A percentile compares a stretch with the other conserved stretches of the same genome.
Evolutionary conservation across 2,113 vertebrate species (phyloP).

Genomic region (Xenopus borealis): DNA sequence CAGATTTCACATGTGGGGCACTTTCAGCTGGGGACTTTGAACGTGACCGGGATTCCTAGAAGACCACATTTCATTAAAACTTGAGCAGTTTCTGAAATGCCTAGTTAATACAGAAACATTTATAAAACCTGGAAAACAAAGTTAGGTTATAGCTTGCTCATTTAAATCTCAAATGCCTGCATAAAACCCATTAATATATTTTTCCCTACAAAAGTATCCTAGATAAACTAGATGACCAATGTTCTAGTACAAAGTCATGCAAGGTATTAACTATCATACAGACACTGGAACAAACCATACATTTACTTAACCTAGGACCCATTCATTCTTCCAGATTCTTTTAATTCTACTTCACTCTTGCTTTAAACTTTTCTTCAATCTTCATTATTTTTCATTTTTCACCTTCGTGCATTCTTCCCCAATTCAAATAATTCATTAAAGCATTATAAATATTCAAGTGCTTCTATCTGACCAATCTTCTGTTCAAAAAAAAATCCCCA

Average conservation of each 20-base stretch:
- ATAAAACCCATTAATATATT: slow-evolving; percentile 73
- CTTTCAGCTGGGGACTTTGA: slow-evolving; percentile 88
- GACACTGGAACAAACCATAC: slow-evolving; percentile 92
- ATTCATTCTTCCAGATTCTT: slow-evolving; percentile 99
- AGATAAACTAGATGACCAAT: slow-evolving; percentile 81
- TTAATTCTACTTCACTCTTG: slow-evolving; percentile 97
- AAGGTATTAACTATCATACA: slow-evolving; percentile 87
- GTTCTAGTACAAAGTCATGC: slow-evolving; percentile 80
- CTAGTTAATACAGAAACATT: slow-evolving; percentile 62
- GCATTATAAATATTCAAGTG: slow-evolving; percentile 90
- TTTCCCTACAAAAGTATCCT: slow-evolving; percentile 71
- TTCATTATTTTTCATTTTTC: slow-evolving; percentile 95
- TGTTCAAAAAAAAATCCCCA: slow-evolving; percentile 91
- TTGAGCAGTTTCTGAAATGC: slow-evolving; percentile 61
- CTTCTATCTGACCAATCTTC: slow-evolving; percentile 97
- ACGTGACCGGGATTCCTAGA: slow-evolving; percentile 88
- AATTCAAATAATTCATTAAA: slow-evolving; percentile 93
- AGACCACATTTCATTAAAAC: slow-evolving; percentile 79
- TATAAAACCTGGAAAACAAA: slow-evolving; percentile 80
- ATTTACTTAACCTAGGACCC: slow-evolving; percentile 98
- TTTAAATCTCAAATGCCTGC: slow-evolving; percentile 69
- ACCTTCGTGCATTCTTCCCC: slow-evolving; percentile 91
- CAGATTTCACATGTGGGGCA: slow-evolving; percentile 83
- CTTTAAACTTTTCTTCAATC: slow-evolving; percentile 97
- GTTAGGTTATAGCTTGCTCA: slow-evolving; percentile 63